Percentiles rank a stretch among this genome's conserved stretches.
Evolutionary conservation across 2,888 invertebrate genomes (phyloP).

Genomic region (Xestia rhomboidea): DNA sequence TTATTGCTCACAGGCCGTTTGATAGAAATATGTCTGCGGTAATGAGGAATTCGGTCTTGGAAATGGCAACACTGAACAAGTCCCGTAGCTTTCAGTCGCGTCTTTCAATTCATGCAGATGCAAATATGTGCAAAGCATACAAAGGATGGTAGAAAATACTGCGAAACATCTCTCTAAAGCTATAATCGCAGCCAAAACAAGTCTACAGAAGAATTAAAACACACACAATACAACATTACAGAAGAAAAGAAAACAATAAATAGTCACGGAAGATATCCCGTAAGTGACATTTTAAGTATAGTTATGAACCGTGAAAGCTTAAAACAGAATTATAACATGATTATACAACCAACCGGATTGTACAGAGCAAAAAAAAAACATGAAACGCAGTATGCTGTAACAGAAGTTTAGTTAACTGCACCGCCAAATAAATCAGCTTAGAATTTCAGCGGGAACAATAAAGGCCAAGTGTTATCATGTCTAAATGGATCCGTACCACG

Average conservation of each 20-base stretch:
- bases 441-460: slow-evolving; percentile 25
- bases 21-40: slow-evolving; percentile 16
- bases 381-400: slow-evolving; percentile 35
- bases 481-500: slow-evolving; percentile 47
- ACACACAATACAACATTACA: too few relatives aligned
- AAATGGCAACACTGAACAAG: slow-evolving; percentile 8
- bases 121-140: background rate
- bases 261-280: too few relatives aligned
- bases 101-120: background rate
- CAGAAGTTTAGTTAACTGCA: background rate
- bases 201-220: background rate
- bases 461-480: slow-evolving; percentile 33
- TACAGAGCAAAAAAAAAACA: background rate
- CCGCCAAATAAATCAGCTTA: slow-evolving; percentile 4
- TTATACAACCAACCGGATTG: slow-evolving; percentile 10
- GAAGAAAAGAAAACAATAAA: too few relatives aligned
- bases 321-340: background rate
- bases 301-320: too few relatives aligned
- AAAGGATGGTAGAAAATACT: background rate
- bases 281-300: too few relatives aligned
- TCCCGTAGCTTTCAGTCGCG: background rate
- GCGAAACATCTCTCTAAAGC: background rate
- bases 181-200: background rate
- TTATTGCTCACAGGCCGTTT: background rate
- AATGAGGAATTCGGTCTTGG: background rate